phyloP scores from a whole-genome alignment of 1,140 invertebrate species.

The Andrena cerasifolii region DNA sequence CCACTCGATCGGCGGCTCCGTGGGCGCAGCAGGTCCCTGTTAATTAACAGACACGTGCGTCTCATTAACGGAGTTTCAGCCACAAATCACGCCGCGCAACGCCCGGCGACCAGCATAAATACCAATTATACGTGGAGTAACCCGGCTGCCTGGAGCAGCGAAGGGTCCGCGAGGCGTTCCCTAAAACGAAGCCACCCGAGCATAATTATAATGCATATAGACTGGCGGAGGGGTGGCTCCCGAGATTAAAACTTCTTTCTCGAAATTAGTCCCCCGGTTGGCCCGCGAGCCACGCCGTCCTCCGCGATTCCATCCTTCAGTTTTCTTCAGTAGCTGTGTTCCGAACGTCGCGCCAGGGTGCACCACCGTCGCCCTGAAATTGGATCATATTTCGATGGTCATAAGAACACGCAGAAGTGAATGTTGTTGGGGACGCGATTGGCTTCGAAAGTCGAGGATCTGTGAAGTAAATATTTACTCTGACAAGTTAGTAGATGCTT shows the following conservation, averaged over 20 bases:
- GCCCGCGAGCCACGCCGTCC: background rate
- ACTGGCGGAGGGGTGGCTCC: conserved; percentile 52
- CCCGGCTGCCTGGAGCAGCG: conserved; percentile 48
- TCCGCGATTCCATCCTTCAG: background rate
- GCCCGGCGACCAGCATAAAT: conserved; percentile 67
- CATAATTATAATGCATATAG: conserved; percentile 70
- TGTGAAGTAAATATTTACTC: no score
- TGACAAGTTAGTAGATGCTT: no score
- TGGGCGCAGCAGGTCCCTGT: conserved; percentile 51
- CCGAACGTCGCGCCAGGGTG: no score
- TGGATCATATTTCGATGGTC: no score
- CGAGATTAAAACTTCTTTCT: conserved; percentile 65
- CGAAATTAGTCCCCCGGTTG: conserved; percentile 50
- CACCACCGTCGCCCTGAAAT: no score
- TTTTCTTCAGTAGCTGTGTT: background rate
- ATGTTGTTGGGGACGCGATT: no score
- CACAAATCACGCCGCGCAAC: conserved; percentile 66
- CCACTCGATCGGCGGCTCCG: conserved; percentile 28
- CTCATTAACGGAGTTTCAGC: conserved; percentile 71
- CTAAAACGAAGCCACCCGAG: conserved; percentile 56
- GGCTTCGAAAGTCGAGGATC: no score
- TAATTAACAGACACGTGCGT: conserved; percentile 73
- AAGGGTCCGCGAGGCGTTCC: conserved; percentile 58
- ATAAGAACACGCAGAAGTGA: no score
- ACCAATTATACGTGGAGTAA: conserved; percentile 69